Evolutionary conservation across 2,888 invertebrate species (phyloP).

Genomic region (Alentia gelatinosa): DNA sequence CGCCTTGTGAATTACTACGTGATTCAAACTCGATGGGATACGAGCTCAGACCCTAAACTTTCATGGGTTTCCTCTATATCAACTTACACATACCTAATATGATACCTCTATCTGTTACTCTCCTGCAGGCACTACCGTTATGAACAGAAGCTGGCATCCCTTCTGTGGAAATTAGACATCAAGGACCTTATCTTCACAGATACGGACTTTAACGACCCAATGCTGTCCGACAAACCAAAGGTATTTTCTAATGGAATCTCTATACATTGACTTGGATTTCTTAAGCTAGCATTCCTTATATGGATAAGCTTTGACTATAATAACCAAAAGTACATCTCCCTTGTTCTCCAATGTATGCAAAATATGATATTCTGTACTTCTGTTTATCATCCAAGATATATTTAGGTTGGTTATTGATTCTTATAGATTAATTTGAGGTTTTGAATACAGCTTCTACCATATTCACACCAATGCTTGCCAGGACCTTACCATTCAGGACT

Average conservation of each 20-base stretch:
- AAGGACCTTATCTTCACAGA: constrained; percentile 84
- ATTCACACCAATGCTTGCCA: neutral
- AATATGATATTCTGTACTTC: neutral
- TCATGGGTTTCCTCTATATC: too few relatives aligned
- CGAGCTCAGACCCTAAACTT: too few relatives aligned
- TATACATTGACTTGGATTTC: too few relatives aligned
- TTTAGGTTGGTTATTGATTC: too few relatives aligned
- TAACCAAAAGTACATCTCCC: neutral
- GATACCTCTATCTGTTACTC: too few relatives aligned
- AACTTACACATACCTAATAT: too few relatives aligned
- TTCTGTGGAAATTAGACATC: constrained; percentile 97
- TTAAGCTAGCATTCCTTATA: too few relatives aligned
- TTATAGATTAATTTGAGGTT: too few relatives aligned
- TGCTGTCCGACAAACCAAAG: constrained; percentile 50
- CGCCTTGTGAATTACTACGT: too few relatives aligned
- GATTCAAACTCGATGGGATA: too few relatives aligned
- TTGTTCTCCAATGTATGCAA: neutral
- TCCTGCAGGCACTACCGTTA: constrained; percentile 93
- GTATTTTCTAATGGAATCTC: too few relatives aligned
- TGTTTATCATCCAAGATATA: too few relatives aligned
- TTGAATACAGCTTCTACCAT: neutral
- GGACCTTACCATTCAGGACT: constrained; percentile 32
- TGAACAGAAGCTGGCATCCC: constrained; percentile 97
- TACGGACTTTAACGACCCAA: constrained; percentile 55
- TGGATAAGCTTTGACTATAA: neutral